Conservation (phyloP, 1,140 invertebrate species). For the Bombus ignitus region DNA sequence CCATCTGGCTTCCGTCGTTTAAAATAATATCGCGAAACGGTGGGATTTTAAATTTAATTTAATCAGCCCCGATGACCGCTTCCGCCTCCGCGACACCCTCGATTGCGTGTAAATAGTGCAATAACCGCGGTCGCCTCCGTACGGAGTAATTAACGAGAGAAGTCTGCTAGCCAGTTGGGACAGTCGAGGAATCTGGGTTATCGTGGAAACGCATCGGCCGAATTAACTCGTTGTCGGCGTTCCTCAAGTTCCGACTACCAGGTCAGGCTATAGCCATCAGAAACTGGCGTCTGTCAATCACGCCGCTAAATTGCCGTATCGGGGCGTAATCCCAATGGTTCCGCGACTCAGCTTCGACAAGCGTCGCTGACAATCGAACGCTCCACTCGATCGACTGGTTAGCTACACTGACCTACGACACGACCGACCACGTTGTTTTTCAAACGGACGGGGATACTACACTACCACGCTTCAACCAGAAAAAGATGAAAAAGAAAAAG, state of each 20-base stretch:
- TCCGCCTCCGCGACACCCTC: neutral
- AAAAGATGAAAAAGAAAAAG: neutral
- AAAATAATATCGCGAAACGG: conserved; percentile 30
- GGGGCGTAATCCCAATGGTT: conserved; percentile 37
- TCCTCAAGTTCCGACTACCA: neutral
- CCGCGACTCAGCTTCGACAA: conserved; percentile 32
- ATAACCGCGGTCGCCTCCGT: conserved; percentile 23
- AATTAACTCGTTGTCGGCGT: conserved; percentile 43
- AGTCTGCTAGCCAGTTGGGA: neutral
- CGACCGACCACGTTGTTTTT: neutral
- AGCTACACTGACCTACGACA: conserved; percentile 56
- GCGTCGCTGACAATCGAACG: conserved; percentile 47
- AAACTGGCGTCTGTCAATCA: conserved; percentile 59
- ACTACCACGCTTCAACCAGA: neutral
- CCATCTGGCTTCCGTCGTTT: conserved; percentile 13
- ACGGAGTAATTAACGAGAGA: conserved; percentile 14
- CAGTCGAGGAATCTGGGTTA: conserved; percentile 5
- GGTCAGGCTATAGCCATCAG: conserved; percentile 9
- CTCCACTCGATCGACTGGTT: neutral
- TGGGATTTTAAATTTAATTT: conserved; percentile 44
- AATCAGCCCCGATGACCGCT: conserved; percentile 18
- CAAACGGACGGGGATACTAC: neutral
- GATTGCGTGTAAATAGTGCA: conserved; percentile 7
- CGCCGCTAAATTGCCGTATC: conserved; percentile 55
- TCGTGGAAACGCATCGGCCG: conserved; percentile 34